A percentile compares a stretch with the other conserved stretches of the same genome.
phyloP scores from a whole-genome alignment of 2,888 invertebrate species.

The Loripinus fragilis region DNA sequence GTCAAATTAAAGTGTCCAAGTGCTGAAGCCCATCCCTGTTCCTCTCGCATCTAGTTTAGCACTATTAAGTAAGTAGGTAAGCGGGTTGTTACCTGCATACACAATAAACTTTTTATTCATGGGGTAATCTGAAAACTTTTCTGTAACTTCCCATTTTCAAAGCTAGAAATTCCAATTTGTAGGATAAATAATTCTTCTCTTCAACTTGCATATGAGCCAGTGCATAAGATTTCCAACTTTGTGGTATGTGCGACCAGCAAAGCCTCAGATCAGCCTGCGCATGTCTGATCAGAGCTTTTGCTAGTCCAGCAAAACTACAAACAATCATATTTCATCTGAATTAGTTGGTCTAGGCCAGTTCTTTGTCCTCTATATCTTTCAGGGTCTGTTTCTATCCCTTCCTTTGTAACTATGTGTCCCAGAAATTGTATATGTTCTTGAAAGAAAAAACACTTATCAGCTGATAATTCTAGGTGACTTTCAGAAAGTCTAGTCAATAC shows the following conservation, averaged over 20 bases:
- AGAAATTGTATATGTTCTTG: not conserved
- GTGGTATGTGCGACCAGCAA: not conserved
- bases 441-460: not conserved
- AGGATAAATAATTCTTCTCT: not conserved
- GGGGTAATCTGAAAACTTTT: not conserved
- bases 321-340: conserved; percentile 8
- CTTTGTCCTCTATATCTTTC: not conserved
- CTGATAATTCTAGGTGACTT: conserved; percentile 2
- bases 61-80: conserved; percentile 21
- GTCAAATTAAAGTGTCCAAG: conserved; percentile 23
- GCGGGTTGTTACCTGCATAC: conserved; percentile 22
- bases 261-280: not conserved
- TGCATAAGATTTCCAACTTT: not conserved
- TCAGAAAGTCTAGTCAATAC: not conserved
- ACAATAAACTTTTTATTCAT: not conserved
- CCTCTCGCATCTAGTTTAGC: conserved; percentile 34
- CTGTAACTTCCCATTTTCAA: not conserved
- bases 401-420: not conserved
- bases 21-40: conserved; percentile 33
- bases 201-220: not conserved
- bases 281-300: conserved; percentile 2
- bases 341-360: conserved; percentile 24
- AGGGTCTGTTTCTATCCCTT: conserved; percentile 18
- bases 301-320: not conserved
- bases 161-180: not conserved